phyloP scores from a whole-genome alignment of 2,797 vertebrate species.

The Zalophus californianus region DNA sequence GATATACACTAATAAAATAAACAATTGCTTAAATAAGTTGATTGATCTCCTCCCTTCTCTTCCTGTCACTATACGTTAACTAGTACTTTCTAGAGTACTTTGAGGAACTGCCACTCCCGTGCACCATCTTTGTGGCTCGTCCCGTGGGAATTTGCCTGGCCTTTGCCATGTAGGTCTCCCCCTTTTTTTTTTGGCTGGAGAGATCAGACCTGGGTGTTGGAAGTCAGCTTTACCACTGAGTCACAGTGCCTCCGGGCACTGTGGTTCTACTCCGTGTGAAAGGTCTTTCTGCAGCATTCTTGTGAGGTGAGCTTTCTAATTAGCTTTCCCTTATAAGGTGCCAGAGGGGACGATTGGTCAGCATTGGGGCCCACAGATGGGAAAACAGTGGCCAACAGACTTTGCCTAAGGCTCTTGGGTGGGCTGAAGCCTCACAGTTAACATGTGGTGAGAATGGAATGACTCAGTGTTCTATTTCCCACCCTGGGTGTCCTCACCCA shows the following conservation, averaged over 20 bases:
- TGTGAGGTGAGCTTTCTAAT: constrained; percentile 77
- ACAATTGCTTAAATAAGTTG: neutral
- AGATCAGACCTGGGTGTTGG: constrained; percentile 50
- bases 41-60: neutral
- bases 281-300: constrained; percentile 71
- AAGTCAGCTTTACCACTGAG: constrained; percentile 69
- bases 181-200: neutral
- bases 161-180: constrained; percentile 35
- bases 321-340: constrained; percentile 79
- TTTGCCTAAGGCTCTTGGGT: constrained; percentile 70
- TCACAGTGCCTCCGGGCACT: constrained; percentile 72
- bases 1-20: neutral
- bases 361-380: constrained; percentile 6
- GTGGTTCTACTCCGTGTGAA: constrained; percentile 63
- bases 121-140: neutral
- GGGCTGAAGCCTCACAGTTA: constrained; percentile 42
- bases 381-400: constrained; percentile 58
- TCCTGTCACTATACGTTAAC: constrained; percentile 12
- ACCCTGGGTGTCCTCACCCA: constrained; percentile 39
- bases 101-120: neutral
- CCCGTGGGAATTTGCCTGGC: constrained; percentile 22
- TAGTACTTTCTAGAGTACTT: neutral
- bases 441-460: constrained; percentile 67
- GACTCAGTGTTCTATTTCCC: constrained; percentile 63
- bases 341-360: constrained; percentile 76